Percentiles rank a stretch among this genome's conserved stretches.
Conservation (phyloP, 2,113 vertebrate species). For the Heterochromis multidens region DNA sequence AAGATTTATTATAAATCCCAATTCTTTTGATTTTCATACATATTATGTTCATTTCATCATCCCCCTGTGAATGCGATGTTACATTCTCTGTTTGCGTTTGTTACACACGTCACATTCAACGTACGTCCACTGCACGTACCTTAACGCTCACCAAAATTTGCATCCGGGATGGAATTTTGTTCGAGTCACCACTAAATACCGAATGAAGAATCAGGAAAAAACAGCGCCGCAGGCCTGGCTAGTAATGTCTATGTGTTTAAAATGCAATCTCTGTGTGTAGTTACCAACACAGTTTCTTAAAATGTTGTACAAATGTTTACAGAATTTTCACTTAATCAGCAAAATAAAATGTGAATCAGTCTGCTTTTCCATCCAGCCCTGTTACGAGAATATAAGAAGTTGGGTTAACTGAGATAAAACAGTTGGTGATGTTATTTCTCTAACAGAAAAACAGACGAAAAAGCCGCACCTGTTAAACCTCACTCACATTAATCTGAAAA, state of each 20-base stretch:
- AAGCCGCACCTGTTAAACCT: not conserved
- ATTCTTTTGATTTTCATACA: not conserved
- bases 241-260: too few relatives aligned
- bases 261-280: too few relatives aligned
- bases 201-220: too few relatives aligned
- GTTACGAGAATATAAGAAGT: not conserved
- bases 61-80: not conserved
- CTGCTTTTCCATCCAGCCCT: not conserved
- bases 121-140: too few relatives aligned
- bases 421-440: too few relatives aligned
- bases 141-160: too few relatives aligned
- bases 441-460: not conserved
- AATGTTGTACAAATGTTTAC: not conserved
- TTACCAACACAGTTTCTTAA: not conserved
- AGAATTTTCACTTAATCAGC: not conserved
- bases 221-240: too few relatives aligned
- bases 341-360: not conserved
- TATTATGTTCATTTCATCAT: rapidly evolving
- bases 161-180: too few relatives aligned
- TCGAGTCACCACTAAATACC: too few relatives aligned
- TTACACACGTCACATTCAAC: not conserved
- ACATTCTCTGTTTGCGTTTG: rapidly evolving
- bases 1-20: rapidly evolving
- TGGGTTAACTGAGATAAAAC: not conserved
- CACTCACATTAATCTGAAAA: not conserved